Evolutionary conservation across 1,140 invertebrate genomes (phyloP).

Genomic region (Drosophila ercepeae): DNA sequence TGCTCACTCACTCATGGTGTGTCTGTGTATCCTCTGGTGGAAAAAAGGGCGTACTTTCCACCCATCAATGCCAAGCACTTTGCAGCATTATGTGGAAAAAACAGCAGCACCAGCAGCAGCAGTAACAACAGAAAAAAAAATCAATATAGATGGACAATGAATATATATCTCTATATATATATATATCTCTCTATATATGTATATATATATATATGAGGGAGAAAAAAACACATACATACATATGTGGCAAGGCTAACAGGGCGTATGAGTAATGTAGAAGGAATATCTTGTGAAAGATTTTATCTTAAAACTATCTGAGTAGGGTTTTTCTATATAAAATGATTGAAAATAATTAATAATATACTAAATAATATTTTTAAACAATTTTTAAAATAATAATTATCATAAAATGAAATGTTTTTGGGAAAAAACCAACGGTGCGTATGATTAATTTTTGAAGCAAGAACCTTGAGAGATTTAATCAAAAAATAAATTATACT

Average conservation of each 20-base stretch:
- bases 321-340: no score
- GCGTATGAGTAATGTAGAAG: not conserved
- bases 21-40: conserved; percentile 27
- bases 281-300: not conserved
- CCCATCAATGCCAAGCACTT: conserved; percentile 44
- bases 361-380: no score
- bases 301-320: not conserved
- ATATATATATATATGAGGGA: conserved; percentile 3
- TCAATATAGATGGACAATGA: conserved; percentile 71
- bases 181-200: conserved; percentile 5
- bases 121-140: conserved; percentile 59
- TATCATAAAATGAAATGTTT: no score
- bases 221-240: not conserved
- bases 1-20: not conserved
- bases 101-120: conserved; percentile 6
- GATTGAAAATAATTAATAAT: no score
- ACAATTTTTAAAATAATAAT: no score
- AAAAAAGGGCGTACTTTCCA: conserved; percentile 7
- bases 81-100: conserved; percentile 63
- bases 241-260: not conserved
- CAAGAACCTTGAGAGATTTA: not conserved
- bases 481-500: no score
- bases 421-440: not conserved
- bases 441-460: not conserved
- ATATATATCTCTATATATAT: conserved; percentile 15